These are phyloP conservation scores for Rhaphigaster nebulosa DNA, from an alignment of 2,888 invertebrate genomes.

Conservation along the genomic window DNA sequence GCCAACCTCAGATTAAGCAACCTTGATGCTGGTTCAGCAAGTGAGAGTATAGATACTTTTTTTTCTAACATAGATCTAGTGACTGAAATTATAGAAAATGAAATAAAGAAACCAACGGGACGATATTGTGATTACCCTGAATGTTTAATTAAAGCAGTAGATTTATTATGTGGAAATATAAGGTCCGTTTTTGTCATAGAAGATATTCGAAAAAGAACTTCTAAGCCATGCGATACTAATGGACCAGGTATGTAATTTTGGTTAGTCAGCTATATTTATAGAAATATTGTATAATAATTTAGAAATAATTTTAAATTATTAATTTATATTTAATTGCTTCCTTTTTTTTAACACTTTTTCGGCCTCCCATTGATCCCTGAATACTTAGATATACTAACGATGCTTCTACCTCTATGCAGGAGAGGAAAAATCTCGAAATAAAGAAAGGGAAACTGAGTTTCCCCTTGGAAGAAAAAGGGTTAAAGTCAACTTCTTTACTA, in stretches of 20 bases:
- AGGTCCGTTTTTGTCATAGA: constrained; percentile 49
- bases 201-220: constrained; percentile 29
- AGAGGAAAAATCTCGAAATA: no score
- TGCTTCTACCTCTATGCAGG: no score
- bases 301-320: neutral
- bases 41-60: constrained; percentile 51
- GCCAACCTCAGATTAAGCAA: neutral
- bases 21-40: neutral
- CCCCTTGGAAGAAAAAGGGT: no score
- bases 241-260: neutral
- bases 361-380: no score
- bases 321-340: neutral
- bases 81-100: constrained; percentile 51
- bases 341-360: no score
- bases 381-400: no score
- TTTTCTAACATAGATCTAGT: constrained; percentile 52
- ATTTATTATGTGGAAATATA: constrained; percentile 51
- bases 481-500: neutral
- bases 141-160: constrained; percentile 51
- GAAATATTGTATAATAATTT: neutral
- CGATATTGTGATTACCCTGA: constrained; percentile 25
- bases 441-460: no score
- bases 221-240: neutral
- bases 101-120: constrained; percentile 52
- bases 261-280: neutral